A percentile compares a stretch with the other conserved stretches of the same genome.
Conservation (phyloP, 2,888 invertebrate species). For the Agrenia bidenticulata region DNA sequence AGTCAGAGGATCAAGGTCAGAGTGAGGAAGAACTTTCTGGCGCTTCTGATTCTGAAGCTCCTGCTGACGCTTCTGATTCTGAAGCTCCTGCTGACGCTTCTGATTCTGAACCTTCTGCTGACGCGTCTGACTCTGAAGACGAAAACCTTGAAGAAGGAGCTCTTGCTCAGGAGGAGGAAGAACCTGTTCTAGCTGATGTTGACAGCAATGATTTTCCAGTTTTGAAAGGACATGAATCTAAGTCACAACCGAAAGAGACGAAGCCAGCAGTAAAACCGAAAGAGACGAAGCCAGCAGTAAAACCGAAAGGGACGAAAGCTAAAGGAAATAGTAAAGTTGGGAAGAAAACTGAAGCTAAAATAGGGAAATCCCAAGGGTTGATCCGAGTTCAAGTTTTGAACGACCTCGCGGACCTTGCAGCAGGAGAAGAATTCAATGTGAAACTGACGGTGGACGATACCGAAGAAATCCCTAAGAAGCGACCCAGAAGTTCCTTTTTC, state of each 20-base stretch:
- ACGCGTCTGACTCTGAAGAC: background rate
- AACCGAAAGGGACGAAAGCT: background rate
- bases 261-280: background rate
- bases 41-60: background rate
- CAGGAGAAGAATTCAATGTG: constrained; percentile 4
- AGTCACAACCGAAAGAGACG: background rate
- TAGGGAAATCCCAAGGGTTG: constrained; percentile 43
- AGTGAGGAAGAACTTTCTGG: background rate
- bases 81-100: background rate
- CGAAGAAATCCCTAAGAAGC: constrained; percentile 20
- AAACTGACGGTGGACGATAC: background rate
- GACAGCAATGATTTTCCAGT: no score
- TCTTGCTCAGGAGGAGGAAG: background rate
- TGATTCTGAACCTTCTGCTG: background rate
- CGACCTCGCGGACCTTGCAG: constrained; percentile 43
- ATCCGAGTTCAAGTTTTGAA: constrained; percentile 46
- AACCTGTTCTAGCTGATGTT: no score
- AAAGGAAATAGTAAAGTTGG: background rate
- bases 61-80: background rate
- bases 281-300: background rate
- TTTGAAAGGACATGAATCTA: no score
- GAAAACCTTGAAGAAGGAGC: no score
- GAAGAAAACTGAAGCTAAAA: constrained; percentile 3
- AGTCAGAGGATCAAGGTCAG: background rate
- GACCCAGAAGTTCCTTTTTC: constrained; percentile 49